These are phyloP conservation scores for Parauchenoglanis ngamensis DNA, from an alignment of 2,797 vertebrate species.

Conservation along the genomic window DNA sequence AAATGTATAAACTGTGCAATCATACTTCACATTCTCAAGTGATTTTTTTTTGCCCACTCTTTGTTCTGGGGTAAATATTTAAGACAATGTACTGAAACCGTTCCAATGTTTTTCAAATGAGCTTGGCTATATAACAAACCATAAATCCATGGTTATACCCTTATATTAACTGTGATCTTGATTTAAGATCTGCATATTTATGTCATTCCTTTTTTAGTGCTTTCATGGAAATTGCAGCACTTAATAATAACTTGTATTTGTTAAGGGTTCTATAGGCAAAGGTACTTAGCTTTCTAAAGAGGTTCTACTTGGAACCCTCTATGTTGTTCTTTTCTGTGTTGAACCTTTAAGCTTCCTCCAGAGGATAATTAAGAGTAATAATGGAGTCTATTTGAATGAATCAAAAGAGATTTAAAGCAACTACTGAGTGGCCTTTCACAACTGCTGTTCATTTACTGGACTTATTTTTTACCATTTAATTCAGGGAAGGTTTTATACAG, in stretches of 20 bases:
- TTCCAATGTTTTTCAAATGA: not conserved
- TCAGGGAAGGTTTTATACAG: not conserved
- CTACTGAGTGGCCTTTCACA: not conserved
- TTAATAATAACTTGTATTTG: not conserved
- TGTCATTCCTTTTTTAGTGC: not conserved
- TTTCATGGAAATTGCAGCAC: not conserved
- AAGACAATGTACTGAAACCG: not conserved
- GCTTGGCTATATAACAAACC: not conserved
- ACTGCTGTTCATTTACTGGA: not conserved
- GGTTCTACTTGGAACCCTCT: not conserved
- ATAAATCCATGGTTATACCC: not conserved
- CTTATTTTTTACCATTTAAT: not conserved
- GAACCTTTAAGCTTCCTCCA: not conserved
- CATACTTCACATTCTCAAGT: not conserved
- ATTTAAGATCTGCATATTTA: not conserved
- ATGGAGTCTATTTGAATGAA: not conserved
- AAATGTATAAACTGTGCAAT: not conserved
- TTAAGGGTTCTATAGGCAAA: not conserved
- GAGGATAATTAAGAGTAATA: not conserved
- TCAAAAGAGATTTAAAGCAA: not conserved
- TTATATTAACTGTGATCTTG: not conserved
- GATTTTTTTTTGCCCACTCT: not conserved
- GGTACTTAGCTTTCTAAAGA: not conserved
- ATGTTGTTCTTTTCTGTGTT: not conserved
- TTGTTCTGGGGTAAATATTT: not conserved